Conservation (phyloP, 2,113 vertebrate genomes). For the Lepisosteus oculatus region DNA sequence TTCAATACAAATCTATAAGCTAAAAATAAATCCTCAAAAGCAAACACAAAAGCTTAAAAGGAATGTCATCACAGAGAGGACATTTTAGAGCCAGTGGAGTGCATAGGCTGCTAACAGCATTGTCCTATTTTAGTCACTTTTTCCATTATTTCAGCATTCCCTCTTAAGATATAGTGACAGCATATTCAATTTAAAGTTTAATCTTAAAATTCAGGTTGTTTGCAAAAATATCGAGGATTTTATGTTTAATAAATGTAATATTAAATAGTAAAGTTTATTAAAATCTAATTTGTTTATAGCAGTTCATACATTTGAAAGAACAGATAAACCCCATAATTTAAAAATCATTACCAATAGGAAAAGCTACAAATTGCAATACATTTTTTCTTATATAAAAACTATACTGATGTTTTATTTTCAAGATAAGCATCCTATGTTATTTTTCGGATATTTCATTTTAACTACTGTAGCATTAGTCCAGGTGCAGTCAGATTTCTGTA, state of each 20-base stretch:
- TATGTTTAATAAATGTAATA: neutral
- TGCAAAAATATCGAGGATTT: constrained; percentile 7
- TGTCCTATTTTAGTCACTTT: constrained; percentile 9
- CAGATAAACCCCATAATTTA: too few species aligned
- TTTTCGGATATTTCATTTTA: too few species aligned
- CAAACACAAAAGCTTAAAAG: constrained; percentile 9
- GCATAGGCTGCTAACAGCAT: neutral
- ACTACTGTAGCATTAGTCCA: too few species aligned
- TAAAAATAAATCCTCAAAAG: constrained; percentile 4
- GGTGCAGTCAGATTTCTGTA: too few species aligned
- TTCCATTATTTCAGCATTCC: constrained; percentile 5
- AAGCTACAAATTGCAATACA: too few species aligned
- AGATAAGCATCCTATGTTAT: too few species aligned
- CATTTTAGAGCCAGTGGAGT: neutral
- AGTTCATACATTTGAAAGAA: neutral
- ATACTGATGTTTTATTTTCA: too few species aligned
- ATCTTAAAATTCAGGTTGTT: neutral
- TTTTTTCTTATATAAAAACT: too few species aligned
- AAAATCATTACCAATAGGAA: too few species aligned
- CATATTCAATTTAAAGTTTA: constrained; percentile 17
- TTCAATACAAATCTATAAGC: neutral
- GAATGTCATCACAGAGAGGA: neutral
- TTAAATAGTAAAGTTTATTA: neutral
- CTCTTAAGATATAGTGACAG: neutral
- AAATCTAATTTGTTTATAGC: neutral